Base-by-base conservation (phyloP, 2,113 vertebrate species). In the Pseudopipra pipra region DNA sequence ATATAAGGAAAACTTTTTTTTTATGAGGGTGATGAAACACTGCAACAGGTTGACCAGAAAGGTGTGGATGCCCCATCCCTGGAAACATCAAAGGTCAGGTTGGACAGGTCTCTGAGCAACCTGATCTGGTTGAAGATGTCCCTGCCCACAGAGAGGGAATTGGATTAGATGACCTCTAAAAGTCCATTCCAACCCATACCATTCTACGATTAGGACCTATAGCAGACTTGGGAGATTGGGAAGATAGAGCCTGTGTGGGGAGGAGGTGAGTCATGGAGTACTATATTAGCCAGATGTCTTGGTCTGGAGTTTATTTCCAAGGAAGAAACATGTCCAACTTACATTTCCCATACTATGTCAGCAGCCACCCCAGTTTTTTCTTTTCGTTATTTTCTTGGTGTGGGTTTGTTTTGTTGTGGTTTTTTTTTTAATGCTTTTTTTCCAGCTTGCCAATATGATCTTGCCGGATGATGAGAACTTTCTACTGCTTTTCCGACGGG, bases 391-490 rank as follows among this genome's bases (percentile, higher is more conserved):
- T 83, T 61, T 41, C 27, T 31, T 89, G 5, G 7, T 52, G 16
- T 76, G 30, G 2, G 6, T 41, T 73, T 59, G 13, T 2, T 58
- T n/a, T 6, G 14, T 46, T 44, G 35, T 23, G 41, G 14, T 0
- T 0, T 0, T 10, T 14, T 49, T 47, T 82, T 14, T 1, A 12
- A 49, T 61, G 22, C 51, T 27, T 80, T 61, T 35, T 49, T 33
- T 21, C 15, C 89, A 99, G 99, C 97, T 99, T 97, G 99, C 99
- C 86, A 97, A 98, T 72, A 98, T 99, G 98, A 98, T 99, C 91
- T 97, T 99, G 59, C 98, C 99, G 0, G 98, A 99, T 71, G 99
- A 99, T 71, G 99, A 99, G 97, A 99, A 99, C 96, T 99, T 99
- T 95, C 98, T 99, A 71, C 97, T 99, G 83, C 89, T 99, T 79